Evolutionary conservation across 2,797 vertebrate genomes (phyloP).

Genomic region (Sylvia borin): DNA sequence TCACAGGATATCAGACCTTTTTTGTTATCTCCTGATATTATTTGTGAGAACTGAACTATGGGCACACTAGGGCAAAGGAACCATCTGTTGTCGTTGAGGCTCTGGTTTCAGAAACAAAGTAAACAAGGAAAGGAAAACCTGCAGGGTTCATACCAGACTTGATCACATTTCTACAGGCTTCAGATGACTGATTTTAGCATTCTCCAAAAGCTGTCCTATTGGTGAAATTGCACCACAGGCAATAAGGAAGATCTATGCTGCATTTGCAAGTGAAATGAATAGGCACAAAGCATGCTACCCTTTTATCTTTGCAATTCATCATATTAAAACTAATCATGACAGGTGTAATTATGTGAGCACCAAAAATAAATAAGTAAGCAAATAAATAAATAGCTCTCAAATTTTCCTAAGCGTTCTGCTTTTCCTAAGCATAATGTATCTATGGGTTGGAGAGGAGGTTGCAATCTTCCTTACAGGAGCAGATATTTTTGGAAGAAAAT

Average conservation of each 20-base stretch:
- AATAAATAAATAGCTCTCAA: background rate
- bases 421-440: background rate
- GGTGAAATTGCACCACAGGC: background rate
- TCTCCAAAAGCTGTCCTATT: background rate
- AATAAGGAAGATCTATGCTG: background rate
- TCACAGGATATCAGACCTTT: background rate
- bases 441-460: background rate
- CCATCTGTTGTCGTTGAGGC: background rate
- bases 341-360: background rate
- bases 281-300: background rate
- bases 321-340: background rate
- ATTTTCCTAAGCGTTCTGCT: background rate
- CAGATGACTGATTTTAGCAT: background rate
- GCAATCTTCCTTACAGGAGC: background rate
- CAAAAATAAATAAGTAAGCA: background rate
- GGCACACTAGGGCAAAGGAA: background rate
- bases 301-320: background rate
- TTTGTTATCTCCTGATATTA: background rate
- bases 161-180: background rate
- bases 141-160: background rate
- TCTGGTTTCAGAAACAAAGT: slow-evolving; percentile 23
- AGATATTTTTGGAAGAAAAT: background rate
- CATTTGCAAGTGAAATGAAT: background rate
- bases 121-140: background rate
- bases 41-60: background rate